Evolutionary conservation across 2,113 vertebrate species (phyloP).

Genomic region (Dicerorhinus sumatrensis): DNA sequence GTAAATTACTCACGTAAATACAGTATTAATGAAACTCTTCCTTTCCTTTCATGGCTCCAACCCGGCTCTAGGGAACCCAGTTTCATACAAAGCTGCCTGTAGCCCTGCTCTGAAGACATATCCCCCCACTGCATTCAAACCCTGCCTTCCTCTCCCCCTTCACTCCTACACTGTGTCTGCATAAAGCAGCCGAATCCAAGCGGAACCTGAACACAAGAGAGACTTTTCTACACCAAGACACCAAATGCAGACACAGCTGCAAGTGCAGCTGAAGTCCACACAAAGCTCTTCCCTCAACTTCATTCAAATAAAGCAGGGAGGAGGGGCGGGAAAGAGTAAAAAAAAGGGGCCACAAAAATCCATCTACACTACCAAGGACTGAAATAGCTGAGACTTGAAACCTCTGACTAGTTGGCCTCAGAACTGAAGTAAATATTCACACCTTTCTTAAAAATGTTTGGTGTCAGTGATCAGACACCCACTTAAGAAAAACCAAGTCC

Average conservation of each 20-base stretch:
- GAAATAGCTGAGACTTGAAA: not conserved
- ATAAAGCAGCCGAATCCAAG: not conserved
- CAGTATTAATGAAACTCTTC: not conserved
- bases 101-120: not conserved
- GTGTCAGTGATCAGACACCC: not conserved
- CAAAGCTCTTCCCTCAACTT: not conserved
- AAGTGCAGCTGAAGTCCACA: slow-evolving; percentile 29
- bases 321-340: slow-evolving; percentile 1
- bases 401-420: not conserved
- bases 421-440: not conserved
- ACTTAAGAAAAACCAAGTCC: not conserved
- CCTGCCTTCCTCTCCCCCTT: not conserved
- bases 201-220: not conserved
- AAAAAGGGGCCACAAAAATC: not conserved
- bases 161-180: fast-evolving
- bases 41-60: not conserved
- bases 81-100: not conserved
- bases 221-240: not conserved
- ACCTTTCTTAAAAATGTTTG: not conserved
- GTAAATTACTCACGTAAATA: not conserved
- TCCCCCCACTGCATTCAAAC: not conserved
- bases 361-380: not conserved
- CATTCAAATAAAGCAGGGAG: slow-evolving; percentile 9
- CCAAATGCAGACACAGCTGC: not conserved
- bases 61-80: not conserved